Evolutionary conservation across 2,888 invertebrate genomes (phyloP), one percentile per base, ranked within the genome.

Genomic region (Prostheceraeus crozeri): DNA sequence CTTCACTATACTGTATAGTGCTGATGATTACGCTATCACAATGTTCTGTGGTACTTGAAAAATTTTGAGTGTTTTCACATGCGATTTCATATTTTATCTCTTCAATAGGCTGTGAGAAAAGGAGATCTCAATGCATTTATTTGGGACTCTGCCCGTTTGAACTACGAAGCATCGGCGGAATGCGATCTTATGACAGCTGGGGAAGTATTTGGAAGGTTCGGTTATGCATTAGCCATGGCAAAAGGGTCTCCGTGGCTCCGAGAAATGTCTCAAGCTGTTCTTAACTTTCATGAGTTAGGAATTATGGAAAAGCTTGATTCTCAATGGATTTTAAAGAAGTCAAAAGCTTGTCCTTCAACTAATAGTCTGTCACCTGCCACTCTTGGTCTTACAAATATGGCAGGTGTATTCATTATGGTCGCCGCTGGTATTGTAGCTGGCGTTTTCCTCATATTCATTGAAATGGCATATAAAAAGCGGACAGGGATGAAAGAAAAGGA

Each of bases 131-230:
- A 94, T 84, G 98, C 96, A 1, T 98, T 98, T 74, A 96, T 98
- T 70, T 98, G 98, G 96, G 98, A 99, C 73, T 94, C 94, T n/a
- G 91, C 94, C 0, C 84, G 98, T 2, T 80, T 98, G 70, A 96
- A 96, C 76, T 98, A 90, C 72, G 98, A 99, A 79, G 96, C 96
- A 1, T 91, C 96, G 1, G 71, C 73, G 45, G 90, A 94, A 74
- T 99, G 98, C 76, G 91, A 96, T 76, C 80, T 98, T 65, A 89
- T 94, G 2, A 94, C 94, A 0, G 91, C 94, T 52, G 96, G 96
- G 0, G 93, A 96, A 78, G 80, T 96, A 35, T 96, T 96, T 74
- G 96, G 94, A 0, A 82, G 94, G 57, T 91, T 91, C 11, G 94
- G 94, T 2, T 94, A 96, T 72, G 96, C 93, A 0, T 87, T 96